phyloP scores from a whole-genome alignment of 2,797 vertebrate genomes.

The Crocodylus rhombifer region DNA sequence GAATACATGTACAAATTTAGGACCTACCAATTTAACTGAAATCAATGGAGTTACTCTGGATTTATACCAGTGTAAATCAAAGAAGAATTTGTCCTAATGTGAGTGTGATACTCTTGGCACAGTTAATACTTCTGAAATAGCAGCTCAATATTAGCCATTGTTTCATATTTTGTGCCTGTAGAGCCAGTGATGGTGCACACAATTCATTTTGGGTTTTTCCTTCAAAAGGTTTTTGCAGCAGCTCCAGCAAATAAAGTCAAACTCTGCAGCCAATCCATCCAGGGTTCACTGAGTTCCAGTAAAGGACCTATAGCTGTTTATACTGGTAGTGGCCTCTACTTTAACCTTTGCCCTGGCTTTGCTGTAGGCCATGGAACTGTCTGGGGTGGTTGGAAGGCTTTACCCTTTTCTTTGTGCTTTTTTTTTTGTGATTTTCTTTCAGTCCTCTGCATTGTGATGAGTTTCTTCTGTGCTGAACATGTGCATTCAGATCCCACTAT shows the following conservation, averaged over 20 bases:
- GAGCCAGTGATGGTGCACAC: neutral
- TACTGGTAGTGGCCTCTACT: neutral
- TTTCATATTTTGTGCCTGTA: neutral
- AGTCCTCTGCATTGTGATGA: neutral
- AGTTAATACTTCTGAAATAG: neutral
- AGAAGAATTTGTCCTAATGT: accelerated
- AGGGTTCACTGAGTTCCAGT: neutral
- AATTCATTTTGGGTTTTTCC: too few species aligned
- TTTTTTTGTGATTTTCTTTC: neutral
- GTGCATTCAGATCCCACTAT: neutral
- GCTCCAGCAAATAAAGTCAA: neutral
- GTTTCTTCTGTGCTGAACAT: neutral
- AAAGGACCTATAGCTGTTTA: neutral
- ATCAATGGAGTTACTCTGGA: neutral
- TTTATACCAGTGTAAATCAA: neutral
- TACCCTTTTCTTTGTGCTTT: neutral
- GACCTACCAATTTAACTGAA: neutral
- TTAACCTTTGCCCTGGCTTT: neutral
- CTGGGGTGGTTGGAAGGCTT: too few species aligned
- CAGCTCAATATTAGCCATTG: neutral
- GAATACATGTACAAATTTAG: neutral
- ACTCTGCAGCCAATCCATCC: neutral
- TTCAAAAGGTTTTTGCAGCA: neutral
- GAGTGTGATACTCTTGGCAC: neutral
- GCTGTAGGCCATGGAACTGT: neutral